Conservation (phyloP, 2,113 vertebrate genomes). For the Chaetodon trifascialis region DNA sequence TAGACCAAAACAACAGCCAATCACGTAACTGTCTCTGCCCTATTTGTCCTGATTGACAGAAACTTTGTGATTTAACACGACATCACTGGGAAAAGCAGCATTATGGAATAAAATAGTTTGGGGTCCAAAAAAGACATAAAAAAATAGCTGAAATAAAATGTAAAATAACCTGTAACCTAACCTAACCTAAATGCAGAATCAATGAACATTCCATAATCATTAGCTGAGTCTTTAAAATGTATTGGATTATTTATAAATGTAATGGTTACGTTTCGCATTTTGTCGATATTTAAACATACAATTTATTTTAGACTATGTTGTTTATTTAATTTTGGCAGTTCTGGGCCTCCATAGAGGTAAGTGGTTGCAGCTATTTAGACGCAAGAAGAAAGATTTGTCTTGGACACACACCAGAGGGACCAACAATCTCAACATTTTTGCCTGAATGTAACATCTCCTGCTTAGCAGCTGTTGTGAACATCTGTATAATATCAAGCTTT, state of each 20-base stretch:
- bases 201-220: neutral
- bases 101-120: neutral
- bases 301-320: too few species aligned
- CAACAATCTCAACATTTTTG: neutral
- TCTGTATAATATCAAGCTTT: neutral
- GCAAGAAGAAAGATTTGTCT: neutral
- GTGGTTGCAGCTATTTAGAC: neutral
- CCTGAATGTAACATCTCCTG: constrained; percentile 10
- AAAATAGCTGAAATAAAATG: neutral
- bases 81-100: neutral
- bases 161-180: neutral
- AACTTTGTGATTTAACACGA: neutral
- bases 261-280: neutral
- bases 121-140: neutral
- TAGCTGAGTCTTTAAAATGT: neutral
- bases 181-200: neutral
- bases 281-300: neutral
- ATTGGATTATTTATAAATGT: neutral
- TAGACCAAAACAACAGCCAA: constrained; percentile 12
- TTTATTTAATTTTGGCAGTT: constrained; percentile 1
- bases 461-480: neutral
- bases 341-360: neutral
- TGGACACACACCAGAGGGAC: neutral
- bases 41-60: neutral
- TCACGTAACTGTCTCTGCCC: neutral